Evolutionary conservation across 2,888 invertebrate genomes (phyloP).

Genomic region (Lasiommata megera): DNA sequence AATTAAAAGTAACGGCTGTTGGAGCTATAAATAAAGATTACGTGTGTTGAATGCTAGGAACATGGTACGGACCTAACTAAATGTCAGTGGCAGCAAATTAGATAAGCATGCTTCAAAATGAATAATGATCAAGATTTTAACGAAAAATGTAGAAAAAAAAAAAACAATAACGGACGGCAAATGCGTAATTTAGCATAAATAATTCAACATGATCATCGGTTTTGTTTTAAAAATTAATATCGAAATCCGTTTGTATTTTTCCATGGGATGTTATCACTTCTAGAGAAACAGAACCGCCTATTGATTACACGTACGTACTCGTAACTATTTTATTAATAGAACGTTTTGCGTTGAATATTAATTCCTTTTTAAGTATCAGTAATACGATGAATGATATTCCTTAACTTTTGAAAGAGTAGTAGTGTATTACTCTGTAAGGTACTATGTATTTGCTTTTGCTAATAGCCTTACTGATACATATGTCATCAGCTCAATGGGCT

Average conservation of each 20-base stretch:
- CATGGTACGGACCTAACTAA: constrained; percentile 48
- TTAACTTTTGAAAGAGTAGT: no score
- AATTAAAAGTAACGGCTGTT: constrained; percentile 29
- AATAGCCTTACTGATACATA: no score
- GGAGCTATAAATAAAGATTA: constrained; percentile 55
- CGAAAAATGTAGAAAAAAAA: constrained; percentile 19
- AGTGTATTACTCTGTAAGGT: no score
- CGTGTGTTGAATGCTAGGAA: constrained; percentile 56
- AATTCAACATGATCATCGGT: constrained; percentile 26
- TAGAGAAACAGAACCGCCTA: no score
- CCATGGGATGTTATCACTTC: not conserved
- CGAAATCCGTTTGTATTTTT: not conserved
- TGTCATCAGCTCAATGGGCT: no score
- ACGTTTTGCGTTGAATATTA: no score
- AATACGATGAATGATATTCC: no score
- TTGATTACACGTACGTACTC: no score
- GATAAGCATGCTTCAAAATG: constrained; percentile 22
- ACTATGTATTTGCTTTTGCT: no score
- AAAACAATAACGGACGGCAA: constrained; percentile 62
- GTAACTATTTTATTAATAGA: no score
- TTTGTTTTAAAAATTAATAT: constrained; percentile 7
- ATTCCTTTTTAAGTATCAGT: no score
- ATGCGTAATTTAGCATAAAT: constrained; percentile 40
- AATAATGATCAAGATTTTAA: constrained; percentile 17
- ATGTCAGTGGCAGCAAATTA: constrained; percentile 35